Conservation (phyloP, 1,140 invertebrate genomes). For the Brachionus manjavacas region DNA sequence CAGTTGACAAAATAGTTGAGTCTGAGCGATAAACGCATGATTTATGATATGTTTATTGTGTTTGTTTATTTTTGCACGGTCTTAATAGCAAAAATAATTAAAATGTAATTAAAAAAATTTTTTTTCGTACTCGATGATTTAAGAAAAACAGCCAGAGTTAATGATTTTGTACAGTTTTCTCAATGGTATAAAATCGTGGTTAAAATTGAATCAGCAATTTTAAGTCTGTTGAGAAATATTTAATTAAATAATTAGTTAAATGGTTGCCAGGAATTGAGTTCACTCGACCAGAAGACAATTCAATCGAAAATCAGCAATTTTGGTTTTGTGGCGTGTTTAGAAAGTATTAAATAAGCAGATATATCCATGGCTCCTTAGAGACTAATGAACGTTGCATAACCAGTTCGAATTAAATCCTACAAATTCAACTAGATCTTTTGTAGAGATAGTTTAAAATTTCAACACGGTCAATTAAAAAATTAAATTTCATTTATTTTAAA, state of each 20-base stretch:
- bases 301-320: background rate
- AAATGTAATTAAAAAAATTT: background rate
- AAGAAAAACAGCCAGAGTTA: background rate
- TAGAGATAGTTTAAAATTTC: too few species aligned
- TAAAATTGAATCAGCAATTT: background rate
- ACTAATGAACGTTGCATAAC: background rate
- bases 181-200: background rate
- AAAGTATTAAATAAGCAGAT: background rate
- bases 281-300: background rate
- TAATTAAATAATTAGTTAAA: background rate
- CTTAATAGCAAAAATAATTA: conserved; percentile 20
- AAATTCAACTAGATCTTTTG: background rate
- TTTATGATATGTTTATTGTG: conserved; percentile 34
- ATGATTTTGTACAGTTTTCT: background rate
- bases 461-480: background rate
- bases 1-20: background rate
- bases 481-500: too few species aligned
- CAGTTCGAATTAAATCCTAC: background rate
- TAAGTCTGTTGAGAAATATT: background rate
- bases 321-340: background rate
- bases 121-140: background rate
- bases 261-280: background rate
- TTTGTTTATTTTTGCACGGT: background rate
- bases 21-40: background rate
- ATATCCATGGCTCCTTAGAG: background rate